Evolutionary conservation across 2,797 vertebrate genomes (phyloP).

Genomic region (Rhinogobio ventralis): DNA sequence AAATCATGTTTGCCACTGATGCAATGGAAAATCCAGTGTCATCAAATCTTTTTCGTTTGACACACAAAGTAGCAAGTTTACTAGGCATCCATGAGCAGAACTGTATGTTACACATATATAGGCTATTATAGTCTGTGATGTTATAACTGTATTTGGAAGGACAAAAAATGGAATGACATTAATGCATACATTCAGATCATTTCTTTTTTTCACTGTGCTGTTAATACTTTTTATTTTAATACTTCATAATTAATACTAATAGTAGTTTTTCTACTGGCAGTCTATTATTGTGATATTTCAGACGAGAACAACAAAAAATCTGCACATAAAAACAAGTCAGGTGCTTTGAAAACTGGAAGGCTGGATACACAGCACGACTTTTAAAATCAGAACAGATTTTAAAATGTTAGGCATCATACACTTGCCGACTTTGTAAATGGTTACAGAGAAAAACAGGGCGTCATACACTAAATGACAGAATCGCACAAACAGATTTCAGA

Average conservation of each 20-base stretch:
- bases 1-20: background rate
- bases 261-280: background rate
- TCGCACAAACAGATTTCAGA: background rate
- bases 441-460: background rate
- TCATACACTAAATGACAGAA: background rate
- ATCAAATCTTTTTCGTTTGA: background rate
- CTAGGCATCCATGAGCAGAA: background rate
- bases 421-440: no score
- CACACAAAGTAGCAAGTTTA: background rate
- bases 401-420: background rate
- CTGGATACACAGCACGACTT: background rate
- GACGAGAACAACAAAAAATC: background rate
- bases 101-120: background rate
- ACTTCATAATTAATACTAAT: background rate
- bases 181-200: background rate
- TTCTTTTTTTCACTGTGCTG: background rate
- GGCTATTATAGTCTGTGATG: background rate
- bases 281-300: background rate
- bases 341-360: background rate
- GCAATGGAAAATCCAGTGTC: background rate
- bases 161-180: background rate
- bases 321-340: background rate
- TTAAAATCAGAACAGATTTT: background rate
- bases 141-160: background rate
- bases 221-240: background rate